phyloP scores from a whole-genome alignment of 2,888 invertebrate genomes.

The Hymenopus coronatus region DNA sequence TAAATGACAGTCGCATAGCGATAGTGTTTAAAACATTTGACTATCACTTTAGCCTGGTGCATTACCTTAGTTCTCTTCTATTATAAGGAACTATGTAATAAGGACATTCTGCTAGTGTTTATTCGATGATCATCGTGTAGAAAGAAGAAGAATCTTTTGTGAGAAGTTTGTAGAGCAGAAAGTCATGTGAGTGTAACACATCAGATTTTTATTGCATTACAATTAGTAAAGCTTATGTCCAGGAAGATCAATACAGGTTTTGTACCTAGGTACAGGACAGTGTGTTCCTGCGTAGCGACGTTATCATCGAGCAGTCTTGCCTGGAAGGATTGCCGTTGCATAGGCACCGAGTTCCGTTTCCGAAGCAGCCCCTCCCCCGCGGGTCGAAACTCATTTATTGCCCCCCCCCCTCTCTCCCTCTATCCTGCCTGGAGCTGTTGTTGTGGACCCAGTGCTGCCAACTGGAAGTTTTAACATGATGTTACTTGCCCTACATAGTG shows the following conservation, averaged over 20 bases:
- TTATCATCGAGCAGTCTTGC: background rate
- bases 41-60: too few species aligned
- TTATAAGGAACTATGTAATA: too few species aligned
- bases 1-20: too few species aligned
- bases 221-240: too few species aligned
- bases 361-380: conserved; percentile 24
- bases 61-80: too few species aligned
- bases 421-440: conserved; percentile 15
- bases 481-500: background rate
- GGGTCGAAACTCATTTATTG: conserved; percentile 28
- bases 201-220: too few species aligned
- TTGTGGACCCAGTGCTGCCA: conserved; percentile 22
- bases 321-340: background rate
- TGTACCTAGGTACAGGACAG: background rate
- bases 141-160: too few species aligned
- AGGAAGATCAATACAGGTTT: background rate
- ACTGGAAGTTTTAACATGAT: background rate
- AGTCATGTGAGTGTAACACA: too few species aligned
- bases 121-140: too few species aligned
- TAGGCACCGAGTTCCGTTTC: conserved; percentile 14
- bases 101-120: too few species aligned
- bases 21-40: too few species aligned
- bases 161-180: too few species aligned
- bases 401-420: conserved; percentile 25
- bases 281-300: background rate